Base-by-base conservation (phyloP, 2,888 invertebrate species). In the Branchellion lobata region DNA sequence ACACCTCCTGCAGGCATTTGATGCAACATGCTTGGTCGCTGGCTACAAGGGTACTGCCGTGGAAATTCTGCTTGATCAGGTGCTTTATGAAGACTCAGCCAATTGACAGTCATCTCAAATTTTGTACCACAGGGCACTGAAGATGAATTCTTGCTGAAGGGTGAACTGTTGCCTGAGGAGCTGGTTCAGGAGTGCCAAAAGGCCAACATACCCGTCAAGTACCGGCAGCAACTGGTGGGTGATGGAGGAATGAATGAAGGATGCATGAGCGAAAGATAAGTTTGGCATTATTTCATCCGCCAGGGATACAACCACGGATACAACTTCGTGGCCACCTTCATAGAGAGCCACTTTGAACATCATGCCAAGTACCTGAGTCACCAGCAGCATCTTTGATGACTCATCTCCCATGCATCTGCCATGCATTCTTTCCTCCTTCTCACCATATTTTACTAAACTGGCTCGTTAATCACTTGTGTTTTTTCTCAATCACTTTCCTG, bases 271-370 rank as follows among this genome's bases (percentile, higher is more conserved):
- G n/a, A n/a, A n/a, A n/a, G n/a, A n/a, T n/a, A n/a, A n/a, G n/a
- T n/a, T n/a, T n/a, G n/a, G n/a, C n/a, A n/a, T n/a, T n/a, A n/a
- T n/a, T n/a, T n/a, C n/a, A n/a, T n/a, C n/a, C n/a, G n/a, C n/a
- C 84, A 88, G 82, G 95, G 93, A 24, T 99, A 97, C 86, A 96
- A 98, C 87, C 99, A 99, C 88, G 92, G 94, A 72, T 98, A 97
- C 86, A 97, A 91, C 86, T 96, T 94, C 86, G 93, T 99, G 82
- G 90, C 95, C 0, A 91, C 94, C 0, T 98, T 94, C 87, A 92
- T 99, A 78, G 93, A 91, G 65, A 96, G 98, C 86, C 98, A 99
- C 86, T 91, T 99, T 81, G 91, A 91, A 80, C 94, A 95, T 88
- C 98, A 99, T 87, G 91, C 92, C 1, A 92, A 93, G 85, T 91